These are phyloP conservation scores for Piscicola geometra DNA, from an alignment of 2,888 invertebrate genomes.

Conservation along the genomic window DNA sequence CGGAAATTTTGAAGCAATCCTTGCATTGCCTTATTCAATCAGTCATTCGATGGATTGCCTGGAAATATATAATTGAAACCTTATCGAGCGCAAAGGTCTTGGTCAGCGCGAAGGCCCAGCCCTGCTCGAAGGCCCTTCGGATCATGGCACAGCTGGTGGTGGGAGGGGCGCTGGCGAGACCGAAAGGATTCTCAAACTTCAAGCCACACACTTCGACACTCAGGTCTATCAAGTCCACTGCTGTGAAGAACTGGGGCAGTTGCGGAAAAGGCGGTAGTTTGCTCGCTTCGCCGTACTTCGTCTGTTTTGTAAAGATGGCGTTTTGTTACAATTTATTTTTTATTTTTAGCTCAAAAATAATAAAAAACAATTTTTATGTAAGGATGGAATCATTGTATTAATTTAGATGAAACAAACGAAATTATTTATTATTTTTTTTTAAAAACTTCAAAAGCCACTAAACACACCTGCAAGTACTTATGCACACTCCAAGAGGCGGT, in stretches of 20 bases:
- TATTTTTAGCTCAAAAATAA: background rate
- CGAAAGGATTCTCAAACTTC: constrained; percentile 91
- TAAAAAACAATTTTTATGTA: background rate
- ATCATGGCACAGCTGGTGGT: constrained; percentile 93
- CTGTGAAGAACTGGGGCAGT: constrained; percentile 84
- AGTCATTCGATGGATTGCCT: no score
- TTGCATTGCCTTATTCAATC: no score
- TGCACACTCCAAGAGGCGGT: constrained; percentile 93
- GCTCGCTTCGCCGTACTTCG: background rate
- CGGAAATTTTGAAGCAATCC: no score
- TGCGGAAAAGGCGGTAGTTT: constrained; percentile 62
- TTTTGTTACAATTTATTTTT: background rate
- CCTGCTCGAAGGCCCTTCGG: constrained; percentile 84
- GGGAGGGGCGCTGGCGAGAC: constrained; percentile 92
- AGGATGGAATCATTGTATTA: background rate
- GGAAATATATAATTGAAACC: no score
- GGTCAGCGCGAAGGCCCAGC: constrained; percentile 96
- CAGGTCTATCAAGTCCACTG: constrained; percentile 87
- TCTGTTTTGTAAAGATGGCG: background rate
- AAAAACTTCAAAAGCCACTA: no score
- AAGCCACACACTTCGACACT: constrained; percentile 88
- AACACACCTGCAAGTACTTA: constrained; percentile 73
- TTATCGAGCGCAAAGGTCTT: constrained; percentile 93
- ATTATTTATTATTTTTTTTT: background rate
- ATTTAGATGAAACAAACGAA: background rate